Conservation (phyloP, 2,888 invertebrate species). For the Cataglyphis livida region DNA sequence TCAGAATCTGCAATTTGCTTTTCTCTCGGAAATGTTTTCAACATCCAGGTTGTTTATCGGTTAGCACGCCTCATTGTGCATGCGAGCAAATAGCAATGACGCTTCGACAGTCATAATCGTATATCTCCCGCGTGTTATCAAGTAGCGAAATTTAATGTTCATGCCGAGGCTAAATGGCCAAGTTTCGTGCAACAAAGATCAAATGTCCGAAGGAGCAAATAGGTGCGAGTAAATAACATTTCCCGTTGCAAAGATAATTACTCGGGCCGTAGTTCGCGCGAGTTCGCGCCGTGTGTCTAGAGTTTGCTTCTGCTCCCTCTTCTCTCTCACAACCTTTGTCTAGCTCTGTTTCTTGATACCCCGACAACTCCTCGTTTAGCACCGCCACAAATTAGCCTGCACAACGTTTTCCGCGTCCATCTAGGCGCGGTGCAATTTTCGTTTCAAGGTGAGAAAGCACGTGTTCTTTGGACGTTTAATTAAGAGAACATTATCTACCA, state of each 20-base stretch:
- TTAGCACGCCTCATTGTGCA: neutral
- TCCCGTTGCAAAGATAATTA: conserved; percentile 63
- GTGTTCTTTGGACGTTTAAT: conserved; percentile 45
- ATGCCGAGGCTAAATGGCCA: conserved; percentile 31
- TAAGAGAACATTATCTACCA: conserved; percentile 8
- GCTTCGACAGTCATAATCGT: conserved; percentile 3
- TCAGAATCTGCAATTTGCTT: conserved; percentile 30
- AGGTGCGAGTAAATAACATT: conserved; percentile 63
- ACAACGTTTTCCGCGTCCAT: conserved; percentile 45
- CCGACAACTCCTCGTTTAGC: conserved; percentile 44
- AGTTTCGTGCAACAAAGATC: conserved; percentile 38
- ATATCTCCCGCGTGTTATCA: neutral
- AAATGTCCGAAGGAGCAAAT: conserved; percentile 30
- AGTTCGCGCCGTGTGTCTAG: conserved; percentile 29
- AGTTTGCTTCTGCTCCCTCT: conserved; percentile 37
- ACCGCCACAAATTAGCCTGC: conserved; percentile 51
- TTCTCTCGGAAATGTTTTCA: conserved; percentile 37
- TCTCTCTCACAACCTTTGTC: conserved; percentile 29
- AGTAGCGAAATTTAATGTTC: conserved; percentile 11
- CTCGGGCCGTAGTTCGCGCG: conserved; percentile 37
- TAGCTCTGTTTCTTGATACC: conserved; percentile 41
- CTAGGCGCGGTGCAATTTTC: conserved; percentile 10
- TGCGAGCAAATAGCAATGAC: neutral
- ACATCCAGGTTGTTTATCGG: neutral
- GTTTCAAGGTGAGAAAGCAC: conserved; percentile 30